A percentile compares a stretch with the other conserved stretches of the same genome.
These are phyloP conservation scores for Fistularia commersonii DNA, from an alignment of 2,797 vertebrate species.

Conservation along the genomic window DNA sequence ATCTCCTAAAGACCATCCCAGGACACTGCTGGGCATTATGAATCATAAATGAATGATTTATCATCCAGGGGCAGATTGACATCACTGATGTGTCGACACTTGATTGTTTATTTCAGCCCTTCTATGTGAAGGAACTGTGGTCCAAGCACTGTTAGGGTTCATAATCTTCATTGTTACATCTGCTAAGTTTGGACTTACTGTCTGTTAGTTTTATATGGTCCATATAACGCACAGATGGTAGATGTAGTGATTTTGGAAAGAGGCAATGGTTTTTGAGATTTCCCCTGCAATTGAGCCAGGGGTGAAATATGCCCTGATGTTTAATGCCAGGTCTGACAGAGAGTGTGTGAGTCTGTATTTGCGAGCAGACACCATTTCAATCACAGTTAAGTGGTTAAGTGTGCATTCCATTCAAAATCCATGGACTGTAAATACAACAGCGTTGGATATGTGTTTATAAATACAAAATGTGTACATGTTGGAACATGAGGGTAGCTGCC, in stretches of 20 bases:
- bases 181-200: constrained; percentile 29
- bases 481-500: too few relatives aligned
- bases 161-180: constrained; percentile 13
- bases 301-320: constrained; percentile 19
- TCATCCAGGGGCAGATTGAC: constrained; percentile 21
- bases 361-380: not conserved
- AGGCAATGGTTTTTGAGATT: constrained; percentile 12
- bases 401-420: too few relatives aligned
- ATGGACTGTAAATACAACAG: too few relatives aligned
- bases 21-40: constrained; percentile 4
- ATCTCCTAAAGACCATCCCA: too few relatives aligned
- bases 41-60: constrained; percentile 43
- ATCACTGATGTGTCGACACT: constrained; percentile 12
- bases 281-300: constrained; percentile 13
- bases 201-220: constrained; percentile 23
- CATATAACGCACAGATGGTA: constrained; percentile 51
- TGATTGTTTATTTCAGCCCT: constrained; percentile 41
- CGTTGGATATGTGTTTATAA: too few relatives aligned
- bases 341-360: not conserved
- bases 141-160: constrained; percentile 15
- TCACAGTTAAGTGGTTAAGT: too few relatives aligned
- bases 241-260: too few relatives aligned
- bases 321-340: constrained; percentile 2
- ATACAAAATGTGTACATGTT: too few relatives aligned
- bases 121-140: constrained; percentile 6